Conservation (phyloP, 2,888 invertebrate species). For the Acrocyrtus sp. region DNA sequence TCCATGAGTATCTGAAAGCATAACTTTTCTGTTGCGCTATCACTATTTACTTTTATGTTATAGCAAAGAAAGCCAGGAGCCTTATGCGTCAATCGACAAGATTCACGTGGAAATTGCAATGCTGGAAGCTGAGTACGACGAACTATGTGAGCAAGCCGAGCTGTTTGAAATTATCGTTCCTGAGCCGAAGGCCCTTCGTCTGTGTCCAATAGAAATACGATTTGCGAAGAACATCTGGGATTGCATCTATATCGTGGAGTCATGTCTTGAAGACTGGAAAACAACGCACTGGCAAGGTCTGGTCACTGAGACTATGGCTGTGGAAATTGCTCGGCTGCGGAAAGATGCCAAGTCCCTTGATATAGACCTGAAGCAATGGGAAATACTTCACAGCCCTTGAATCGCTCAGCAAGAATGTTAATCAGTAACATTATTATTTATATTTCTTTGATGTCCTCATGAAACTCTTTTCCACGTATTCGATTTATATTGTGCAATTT, state of each 20-base stretch:
- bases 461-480: too few relatives aligned
- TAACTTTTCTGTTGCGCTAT: background rate
- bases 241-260: constrained; percentile 88
- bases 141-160: constrained; percentile 88
- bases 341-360: constrained; percentile 92
- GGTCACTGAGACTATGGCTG: constrained; percentile 98
- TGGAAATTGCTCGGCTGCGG: constrained; percentile 97
- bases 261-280: constrained; percentile 96
- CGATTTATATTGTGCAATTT: too few relatives aligned
- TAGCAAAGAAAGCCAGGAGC: constrained; percentile 78
- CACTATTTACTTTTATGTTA: constrained; percentile 70
- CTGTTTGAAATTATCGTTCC: constrained; percentile 95
- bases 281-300: constrained; percentile 96
- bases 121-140: constrained; percentile 86
- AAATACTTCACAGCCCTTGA: constrained; percentile 89
- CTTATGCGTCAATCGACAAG: constrained; percentile 79
- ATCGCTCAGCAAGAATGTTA: constrained; percentile 93
- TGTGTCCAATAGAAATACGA: constrained; percentile 89
- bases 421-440: background rate
- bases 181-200: constrained; percentile 91
- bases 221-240: constrained; percentile 90
- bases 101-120: constrained; percentile 80
- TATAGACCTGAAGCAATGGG: constrained; percentile 97
- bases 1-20: background rate
- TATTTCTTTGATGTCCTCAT: too few relatives aligned